phyloP scores from a whole-genome alignment of 2,113 vertebrate genomes.

The Arizona elegans region DNA sequence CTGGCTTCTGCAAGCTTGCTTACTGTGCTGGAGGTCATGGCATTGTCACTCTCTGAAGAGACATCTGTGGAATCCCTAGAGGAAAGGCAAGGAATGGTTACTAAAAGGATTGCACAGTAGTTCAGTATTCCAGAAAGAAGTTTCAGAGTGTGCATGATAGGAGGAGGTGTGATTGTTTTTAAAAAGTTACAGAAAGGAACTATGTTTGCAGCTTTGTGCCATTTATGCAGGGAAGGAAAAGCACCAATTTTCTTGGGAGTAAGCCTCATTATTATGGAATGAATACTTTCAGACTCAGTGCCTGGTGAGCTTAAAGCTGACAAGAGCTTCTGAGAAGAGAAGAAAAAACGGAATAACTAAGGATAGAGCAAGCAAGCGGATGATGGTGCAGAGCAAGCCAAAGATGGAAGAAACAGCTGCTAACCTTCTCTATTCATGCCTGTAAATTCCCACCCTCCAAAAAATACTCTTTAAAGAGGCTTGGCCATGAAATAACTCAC shows the following conservation, averaged over 20 bases:
- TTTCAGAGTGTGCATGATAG: not conserved
- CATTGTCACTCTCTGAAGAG: conserved; percentile 82
- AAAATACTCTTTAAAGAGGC: not conserved
- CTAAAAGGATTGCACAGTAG: not conserved
- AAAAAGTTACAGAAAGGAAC: not conserved
- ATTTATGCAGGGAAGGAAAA: not conserved
- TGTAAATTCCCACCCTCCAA: no score
- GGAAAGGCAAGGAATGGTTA: not conserved
- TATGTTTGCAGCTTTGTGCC: not conserved
- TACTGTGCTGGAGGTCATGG: conserved; percentile 94
- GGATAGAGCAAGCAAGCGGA: not conserved
- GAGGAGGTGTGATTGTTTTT: not conserved
- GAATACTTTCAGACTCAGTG: not conserved
- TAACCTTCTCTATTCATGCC: not conserved
- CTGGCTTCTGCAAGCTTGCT: conserved; percentile 93
- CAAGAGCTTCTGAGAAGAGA: not conserved
- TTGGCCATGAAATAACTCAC: not conserved
- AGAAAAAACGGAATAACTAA: not conserved
- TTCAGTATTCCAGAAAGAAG: not conserved
- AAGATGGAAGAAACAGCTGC: not conserved
- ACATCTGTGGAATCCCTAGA: conserved; percentile 86
- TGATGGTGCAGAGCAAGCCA: not conserved
- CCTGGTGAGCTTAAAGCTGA: not conserved
- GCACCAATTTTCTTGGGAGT: not conserved
- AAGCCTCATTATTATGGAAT: not conserved